Evolutionary conservation across 2,888 invertebrate species (phyloP).

Genomic region (Cacoxenus indagator): DNA sequence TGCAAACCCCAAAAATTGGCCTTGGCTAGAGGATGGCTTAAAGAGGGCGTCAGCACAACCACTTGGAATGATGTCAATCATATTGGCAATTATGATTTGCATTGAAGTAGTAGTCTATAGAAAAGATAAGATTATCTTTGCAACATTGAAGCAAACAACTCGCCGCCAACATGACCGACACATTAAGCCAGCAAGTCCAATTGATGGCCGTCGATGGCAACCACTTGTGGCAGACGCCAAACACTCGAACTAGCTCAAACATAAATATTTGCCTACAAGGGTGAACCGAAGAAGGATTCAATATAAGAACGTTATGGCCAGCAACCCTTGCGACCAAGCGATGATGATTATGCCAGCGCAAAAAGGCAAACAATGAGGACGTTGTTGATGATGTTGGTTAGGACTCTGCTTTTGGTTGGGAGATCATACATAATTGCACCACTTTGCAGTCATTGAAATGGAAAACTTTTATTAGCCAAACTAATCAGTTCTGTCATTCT

Average conservation of each 20-base stretch:
- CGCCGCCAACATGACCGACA: neutral
- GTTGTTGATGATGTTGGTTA: too few species aligned
- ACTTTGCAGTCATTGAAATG: neutral
- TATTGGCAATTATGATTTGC: constrained; percentile 10
- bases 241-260: neutral
- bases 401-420: too few species aligned
- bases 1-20: neutral
- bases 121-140: neutral
- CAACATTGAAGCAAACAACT: neutral
- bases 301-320: neutral
- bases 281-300: neutral
- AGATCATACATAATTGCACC: neutral
- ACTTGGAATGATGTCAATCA: neutral
- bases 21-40: neutral
- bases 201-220: neutral
- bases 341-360: neutral
- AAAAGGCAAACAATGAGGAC: too few species aligned
- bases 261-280: neutral
- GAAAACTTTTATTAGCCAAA: neutral
- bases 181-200: constrained; percentile 9
- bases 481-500: neutral
- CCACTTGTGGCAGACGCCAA: constrained; percentile 16
- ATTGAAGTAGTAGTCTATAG: neutral
- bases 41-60: neutral
- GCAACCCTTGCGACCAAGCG: neutral